Percentiles rank a stretch among this genome's conserved stretches.
phyloP scores from a whole-genome alignment of 2,113 vertebrate species.

The Xenopus tropicalis region UCB_Xtro_10.0 CM004450.2:2203501-2204000 shows the following conservation, averaged over 20 bases:
- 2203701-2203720: slow-evolving; percentile 28
- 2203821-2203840: slow-evolving; percentile 29
- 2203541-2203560: slow-evolving; percentile 21
- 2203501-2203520: slow-evolving; percentile 18
- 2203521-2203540: slow-evolving; percentile 15
- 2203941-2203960: slow-evolving; percentile 21
- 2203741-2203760: slow-evolving; percentile 31
- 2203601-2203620: slow-evolving; percentile 12
- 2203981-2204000: slow-evolving; percentile 22
- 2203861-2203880: slow-evolving; percentile 26
- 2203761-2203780: background rate
- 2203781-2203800: slow-evolving; percentile 32
- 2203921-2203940: slow-evolving; percentile 12
- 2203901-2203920: slow-evolving; percentile 21
- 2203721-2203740: background rate
- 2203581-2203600: slow-evolving; percentile 20
- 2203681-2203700: slow-evolving; percentile 7
- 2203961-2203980: slow-evolving; percentile 9
- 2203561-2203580: slow-evolving; percentile 14
- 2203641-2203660: slow-evolving; percentile 12
- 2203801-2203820: background rate
- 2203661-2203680: slow-evolving; percentile 23
- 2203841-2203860: slow-evolving; percentile 3
- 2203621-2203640: slow-evolving; percentile 20
- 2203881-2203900: slow-evolving; percentile 10